These are phyloP conservation scores for Lepidonotus clava DNA, from an alignment of 2,888 invertebrate species.

Conservation along the genomic window DNA sequence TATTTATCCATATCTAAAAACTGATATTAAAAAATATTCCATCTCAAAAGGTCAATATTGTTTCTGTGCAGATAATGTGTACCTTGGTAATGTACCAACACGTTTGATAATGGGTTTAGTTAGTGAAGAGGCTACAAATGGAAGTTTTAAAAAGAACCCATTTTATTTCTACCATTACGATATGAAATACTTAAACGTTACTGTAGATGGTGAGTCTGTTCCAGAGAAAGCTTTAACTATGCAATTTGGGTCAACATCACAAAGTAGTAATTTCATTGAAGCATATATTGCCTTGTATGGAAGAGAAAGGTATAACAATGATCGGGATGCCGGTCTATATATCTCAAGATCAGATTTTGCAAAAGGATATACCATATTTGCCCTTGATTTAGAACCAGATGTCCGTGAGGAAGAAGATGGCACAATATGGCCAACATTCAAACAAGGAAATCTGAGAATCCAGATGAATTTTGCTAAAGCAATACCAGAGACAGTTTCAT, in stretches of 20 bases:
- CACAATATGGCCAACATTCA: background rate
- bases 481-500: background rate
- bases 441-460: background rate
- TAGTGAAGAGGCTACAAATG: background rate
- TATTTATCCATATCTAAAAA: background rate
- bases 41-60: background rate
- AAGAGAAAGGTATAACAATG: background rate
- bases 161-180: no score
- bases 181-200: no score
- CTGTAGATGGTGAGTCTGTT: no score
- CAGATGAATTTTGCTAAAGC: background rate
- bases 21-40: constrained; percentile 20
- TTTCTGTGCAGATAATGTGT: background rate
- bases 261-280: no score
- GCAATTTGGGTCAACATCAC: no score
- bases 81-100: background rate
- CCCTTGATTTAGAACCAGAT: constrained; percentile 8
- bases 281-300: no score
- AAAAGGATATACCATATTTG: background rate
- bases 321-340: background rate
- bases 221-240: no score
- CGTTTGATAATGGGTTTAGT: background rate
- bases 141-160: background rate
- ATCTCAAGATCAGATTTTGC: constrained; percentile 1
- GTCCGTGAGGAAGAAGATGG: background rate